Conservation (phyloP, 1,140 invertebrate species). For the Drosophila kanapiae region DNA sequence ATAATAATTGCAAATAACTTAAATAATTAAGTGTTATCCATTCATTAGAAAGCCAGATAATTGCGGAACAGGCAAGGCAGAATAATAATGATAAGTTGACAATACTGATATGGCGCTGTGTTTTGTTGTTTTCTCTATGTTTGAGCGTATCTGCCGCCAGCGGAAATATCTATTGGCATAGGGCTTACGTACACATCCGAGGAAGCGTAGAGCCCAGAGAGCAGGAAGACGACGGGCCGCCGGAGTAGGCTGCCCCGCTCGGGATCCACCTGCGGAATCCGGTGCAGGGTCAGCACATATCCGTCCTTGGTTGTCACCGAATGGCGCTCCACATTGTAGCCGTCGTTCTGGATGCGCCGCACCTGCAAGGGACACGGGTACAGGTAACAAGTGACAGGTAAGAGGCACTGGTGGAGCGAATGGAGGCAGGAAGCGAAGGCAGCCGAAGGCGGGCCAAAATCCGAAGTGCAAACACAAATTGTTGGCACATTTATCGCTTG, state of each 20-base stretch:
- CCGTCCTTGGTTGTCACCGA: conserved; percentile 86
- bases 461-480: conserved; percentile 32
- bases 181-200: conserved; percentile 70
- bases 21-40: neutral
- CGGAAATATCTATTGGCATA: conserved; percentile 24
- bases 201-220: conserved; percentile 91
- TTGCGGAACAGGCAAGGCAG: neutral
- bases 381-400: conserved; percentile 12
- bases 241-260: conserved; percentile 87
- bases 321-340: conserved; percentile 88
- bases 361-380: conserved; percentile 59
- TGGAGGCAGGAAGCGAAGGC: conserved; percentile 22
- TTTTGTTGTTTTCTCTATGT: neutral
- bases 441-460: conserved; percentile 16
- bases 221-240: conserved; percentile 87
- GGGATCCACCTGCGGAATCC: conserved; percentile 85
- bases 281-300: conserved; percentile 86
- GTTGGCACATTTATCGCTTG: conserved; percentile 75
- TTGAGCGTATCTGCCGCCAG: conserved; percentile 5
- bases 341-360: conserved; percentile 84
- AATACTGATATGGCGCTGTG: neutral
- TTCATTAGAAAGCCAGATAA: neutral
- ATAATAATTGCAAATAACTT: neutral
- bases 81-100: neutral
- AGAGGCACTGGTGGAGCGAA: neutral